Base-by-base conservation (phyloP, 2,113 vertebrate species). In the Odobenus rosmarus region DNA sequence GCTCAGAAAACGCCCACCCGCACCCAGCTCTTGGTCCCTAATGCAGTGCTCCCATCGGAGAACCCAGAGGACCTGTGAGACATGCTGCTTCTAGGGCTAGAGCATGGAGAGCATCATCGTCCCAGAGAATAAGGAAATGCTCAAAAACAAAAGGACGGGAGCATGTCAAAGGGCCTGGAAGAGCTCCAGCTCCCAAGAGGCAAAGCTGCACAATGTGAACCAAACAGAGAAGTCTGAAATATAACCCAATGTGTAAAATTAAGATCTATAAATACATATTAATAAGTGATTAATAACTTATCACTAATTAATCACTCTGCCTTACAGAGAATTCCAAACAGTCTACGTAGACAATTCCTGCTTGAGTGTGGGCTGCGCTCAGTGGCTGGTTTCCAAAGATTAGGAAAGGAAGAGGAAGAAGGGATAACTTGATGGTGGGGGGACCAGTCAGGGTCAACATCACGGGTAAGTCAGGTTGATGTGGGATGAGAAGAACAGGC, bases 381-480 rank as follows among this genome's bases (percentile, higher is more conserved):
- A 2, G 21, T n/a, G 92, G 64, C 15, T 12, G 1, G 0, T 49
- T 77, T n/a, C 51, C 33, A 33, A 39, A 36, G n/a, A n/a, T 19
- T 21, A 31, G 71, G 33, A 49, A 5, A 42, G 28, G n/a, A 10
- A 6, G 71, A 8, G 21, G n/a, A 69, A 11, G 15, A 23, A 3
- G 6, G 74, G 74, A 77, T 0, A 23, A 5, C 18, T 1, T 1
- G 16, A 24, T 7, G 2, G 53, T 4, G 7, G 15, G 42, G 33
- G 13, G 15, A 26, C 39, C 72, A 3, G 61, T 3, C 28, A 1
- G 1, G 2, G 39, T 57, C 59, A 28, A 12, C 16, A 0, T 3
- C 7, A 4, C 33, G 55, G 72, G 9, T 3, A 31, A 74, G 9
- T 31, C 84, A 49, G 7, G 39, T 9, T 39, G 15, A 57, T 6